These are phyloP conservation scores for Asbolus verrucosus DNA, from an alignment of 1,140 invertebrate genomes.

Conservation along the genomic window DNA sequence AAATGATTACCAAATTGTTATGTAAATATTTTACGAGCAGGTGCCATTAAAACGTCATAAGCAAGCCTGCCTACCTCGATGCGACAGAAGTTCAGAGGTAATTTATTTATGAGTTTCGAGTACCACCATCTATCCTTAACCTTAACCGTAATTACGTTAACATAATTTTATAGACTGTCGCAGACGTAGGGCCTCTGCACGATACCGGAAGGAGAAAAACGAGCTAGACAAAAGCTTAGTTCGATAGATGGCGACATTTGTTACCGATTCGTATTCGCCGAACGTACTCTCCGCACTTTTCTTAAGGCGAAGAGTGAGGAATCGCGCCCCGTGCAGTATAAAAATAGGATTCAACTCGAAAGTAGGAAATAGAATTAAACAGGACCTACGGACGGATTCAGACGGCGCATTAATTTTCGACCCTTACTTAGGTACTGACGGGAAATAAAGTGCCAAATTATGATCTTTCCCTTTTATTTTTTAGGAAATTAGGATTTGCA, in stretches of 20 bases:
- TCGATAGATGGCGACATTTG: conserved; percentile 50
- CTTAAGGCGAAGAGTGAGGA: conserved; percentile 45
- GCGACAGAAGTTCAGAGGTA: too few relatives aligned
- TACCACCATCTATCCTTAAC: too few relatives aligned
- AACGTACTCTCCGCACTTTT: conserved; percentile 48
- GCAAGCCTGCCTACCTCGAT: neutral
- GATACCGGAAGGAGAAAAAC: too few relatives aligned
- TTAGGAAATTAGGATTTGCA: conserved; percentile 15
- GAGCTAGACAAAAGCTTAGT: conserved; percentile 32
- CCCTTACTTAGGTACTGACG: conserved; percentile 4
- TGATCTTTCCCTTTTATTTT: too few relatives aligned
- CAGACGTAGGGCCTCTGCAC: too few relatives aligned
- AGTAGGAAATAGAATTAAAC: conserved; percentile 41
- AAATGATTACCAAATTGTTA: neutral
- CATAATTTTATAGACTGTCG: neutral
- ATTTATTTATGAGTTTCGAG: neutral
- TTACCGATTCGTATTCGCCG: conserved; percentile 47
- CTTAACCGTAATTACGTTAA: neutral
- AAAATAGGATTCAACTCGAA: conserved; percentile 41
- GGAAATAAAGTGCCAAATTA: conserved; percentile 30
- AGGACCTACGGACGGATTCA: conserved; percentile 31
- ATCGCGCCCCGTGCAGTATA: conserved; percentile 30
- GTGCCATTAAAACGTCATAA: neutral
- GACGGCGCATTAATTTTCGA: conserved; percentile 23
- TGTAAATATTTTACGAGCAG: neutral